These are phyloP conservation scores for Drosophila elegans DNA, from an alignment of 1,140 invertebrate species.

Conservation along the genomic window DNA sequence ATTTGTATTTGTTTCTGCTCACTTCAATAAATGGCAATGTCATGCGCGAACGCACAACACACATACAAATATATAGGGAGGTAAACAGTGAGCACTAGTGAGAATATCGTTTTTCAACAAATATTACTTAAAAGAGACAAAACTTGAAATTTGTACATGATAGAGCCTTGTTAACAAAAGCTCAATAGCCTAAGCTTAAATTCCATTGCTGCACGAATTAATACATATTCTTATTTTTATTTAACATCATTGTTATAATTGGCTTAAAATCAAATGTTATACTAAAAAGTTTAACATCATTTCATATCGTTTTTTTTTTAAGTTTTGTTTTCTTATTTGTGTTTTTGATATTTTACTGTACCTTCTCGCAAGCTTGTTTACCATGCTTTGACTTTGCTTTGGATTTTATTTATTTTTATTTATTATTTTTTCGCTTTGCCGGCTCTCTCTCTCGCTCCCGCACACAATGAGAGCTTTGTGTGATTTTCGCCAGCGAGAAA, in stretches of 20 bases:
- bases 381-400: constrained; percentile 56
- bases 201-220: too few species aligned
- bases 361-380: constrained; percentile 56
- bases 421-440: constrained; percentile 44
- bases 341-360: constrained; percentile 16
- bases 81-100: not conserved
- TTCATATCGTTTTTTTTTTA: too few species aligned
- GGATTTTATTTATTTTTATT: constrained; percentile 53
- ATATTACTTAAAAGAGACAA: too few species aligned
- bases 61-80: constrained; percentile 12
- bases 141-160: too few species aligned
- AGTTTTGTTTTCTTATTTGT: not conserved
- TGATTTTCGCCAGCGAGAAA: constrained; percentile 26
- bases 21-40: constrained; percentile 81
- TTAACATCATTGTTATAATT: not conserved
- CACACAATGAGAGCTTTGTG: constrained; percentile 38
- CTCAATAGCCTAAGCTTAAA: too few species aligned
- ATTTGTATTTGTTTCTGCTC: constrained; percentile 39
- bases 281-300: too few species aligned
- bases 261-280: too few species aligned
- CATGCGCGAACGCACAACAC: constrained; percentile 68
- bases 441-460: constrained; percentile 44
- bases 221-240: not conserved
- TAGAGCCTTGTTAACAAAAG: too few species aligned
- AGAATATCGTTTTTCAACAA: too few species aligned